A percentile compares a stretch with the other conserved stretches of the same genome.
These are phyloP conservation scores for Aurelia sp. DNA, from an alignment of 30 jellyfish, hydroid and myxozoan genomes.

Conservation along the genomic window DNA sequence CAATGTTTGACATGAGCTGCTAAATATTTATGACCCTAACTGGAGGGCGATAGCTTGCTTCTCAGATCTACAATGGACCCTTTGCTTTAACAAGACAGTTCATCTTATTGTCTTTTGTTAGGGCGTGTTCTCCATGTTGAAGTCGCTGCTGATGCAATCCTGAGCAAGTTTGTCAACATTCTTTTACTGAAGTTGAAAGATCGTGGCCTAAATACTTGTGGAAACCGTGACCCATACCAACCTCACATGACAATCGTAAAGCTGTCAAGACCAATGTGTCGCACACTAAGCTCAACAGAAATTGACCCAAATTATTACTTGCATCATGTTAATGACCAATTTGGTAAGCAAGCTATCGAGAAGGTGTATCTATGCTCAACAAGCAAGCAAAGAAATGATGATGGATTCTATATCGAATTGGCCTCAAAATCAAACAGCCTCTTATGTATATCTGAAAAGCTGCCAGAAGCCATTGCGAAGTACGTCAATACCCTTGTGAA, in stretches of 20 bases:
- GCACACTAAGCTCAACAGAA: slow-evolving; percentile 29
- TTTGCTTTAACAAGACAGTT: too few relatives aligned
- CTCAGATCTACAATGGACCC: too few relatives aligned
- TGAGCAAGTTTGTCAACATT: slow-evolving; percentile 70
- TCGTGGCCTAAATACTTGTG: slow-evolving; percentile 82
- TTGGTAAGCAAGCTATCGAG: slow-evolving; percentile 82
- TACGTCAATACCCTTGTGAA: slow-evolving; percentile 43
- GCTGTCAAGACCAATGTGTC: slow-evolving; percentile 84
- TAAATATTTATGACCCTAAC: too few relatives aligned
- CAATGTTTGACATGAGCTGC: too few relatives aligned
- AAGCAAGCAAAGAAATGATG: slow-evolving; percentile 79
- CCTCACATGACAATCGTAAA: slow-evolving; percentile 92
- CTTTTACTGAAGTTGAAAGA: slow-evolving; percentile 76
- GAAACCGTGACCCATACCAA: slow-evolving; percentile 78
- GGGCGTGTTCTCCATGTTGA: slow-evolving; percentile 85
- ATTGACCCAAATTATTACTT: slow-evolving; percentile 63
- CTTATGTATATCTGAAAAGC: slow-evolving; percentile 65
- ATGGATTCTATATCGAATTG: slow-evolving; percentile 81
- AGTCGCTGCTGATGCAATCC: slow-evolving; percentile 43
- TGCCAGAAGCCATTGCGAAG: slow-evolving; percentile 47
- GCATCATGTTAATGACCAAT: slow-evolving; percentile 26
- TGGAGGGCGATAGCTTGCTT: too few relatives aligned
- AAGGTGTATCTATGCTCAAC: slow-evolving; percentile 81
- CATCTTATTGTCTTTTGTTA: too few relatives aligned
- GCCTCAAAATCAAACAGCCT: slow-evolving; percentile 52